A percentile compares a stretch with the other conserved stretches of the same genome.
Evolutionary conservation across 2,797 vertebrate genomes (phyloP).

Genomic region (Alca torda): DNA sequence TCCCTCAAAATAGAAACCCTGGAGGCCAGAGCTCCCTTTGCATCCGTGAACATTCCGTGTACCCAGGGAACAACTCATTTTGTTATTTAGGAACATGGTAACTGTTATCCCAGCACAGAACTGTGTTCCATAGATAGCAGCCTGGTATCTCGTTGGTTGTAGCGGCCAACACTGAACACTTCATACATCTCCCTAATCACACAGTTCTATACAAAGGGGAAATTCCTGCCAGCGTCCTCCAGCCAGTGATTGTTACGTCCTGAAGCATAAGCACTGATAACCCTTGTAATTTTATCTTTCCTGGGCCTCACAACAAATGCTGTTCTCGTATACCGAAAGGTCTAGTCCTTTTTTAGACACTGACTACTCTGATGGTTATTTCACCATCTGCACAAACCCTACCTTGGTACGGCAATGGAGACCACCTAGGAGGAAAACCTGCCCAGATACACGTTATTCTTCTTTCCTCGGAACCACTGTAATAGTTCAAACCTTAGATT

Average conservation of each 20-base stretch:
- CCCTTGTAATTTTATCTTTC: constrained; percentile 19
- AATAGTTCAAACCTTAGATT: not conserved
- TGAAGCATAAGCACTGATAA: not conserved
- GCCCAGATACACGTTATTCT: not conserved
- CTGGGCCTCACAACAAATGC: not conserved
- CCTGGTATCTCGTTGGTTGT: not conserved
- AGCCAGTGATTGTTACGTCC: not conserved
- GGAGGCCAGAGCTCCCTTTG: not conserved
- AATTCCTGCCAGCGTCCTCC: not conserved
- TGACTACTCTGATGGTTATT: not conserved
- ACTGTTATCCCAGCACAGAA: not conserved
- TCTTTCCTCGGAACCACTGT: not conserved
- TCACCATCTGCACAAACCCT: not conserved
- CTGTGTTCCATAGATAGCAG: not conserved
- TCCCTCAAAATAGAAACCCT: not conserved
- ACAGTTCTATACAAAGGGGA: not conserved
- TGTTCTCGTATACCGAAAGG: not conserved
- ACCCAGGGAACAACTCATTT: not conserved
- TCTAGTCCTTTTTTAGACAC: not conserved
- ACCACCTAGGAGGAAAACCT: not conserved
- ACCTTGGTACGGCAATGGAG: not conserved
- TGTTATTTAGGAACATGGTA: not conserved
- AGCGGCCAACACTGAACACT: not conserved
- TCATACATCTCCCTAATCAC: not conserved
- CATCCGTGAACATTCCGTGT: not conserved